Base-by-base conservation (phyloP, 2,797 vertebrate species). In the Botia kubotai region DNA sequence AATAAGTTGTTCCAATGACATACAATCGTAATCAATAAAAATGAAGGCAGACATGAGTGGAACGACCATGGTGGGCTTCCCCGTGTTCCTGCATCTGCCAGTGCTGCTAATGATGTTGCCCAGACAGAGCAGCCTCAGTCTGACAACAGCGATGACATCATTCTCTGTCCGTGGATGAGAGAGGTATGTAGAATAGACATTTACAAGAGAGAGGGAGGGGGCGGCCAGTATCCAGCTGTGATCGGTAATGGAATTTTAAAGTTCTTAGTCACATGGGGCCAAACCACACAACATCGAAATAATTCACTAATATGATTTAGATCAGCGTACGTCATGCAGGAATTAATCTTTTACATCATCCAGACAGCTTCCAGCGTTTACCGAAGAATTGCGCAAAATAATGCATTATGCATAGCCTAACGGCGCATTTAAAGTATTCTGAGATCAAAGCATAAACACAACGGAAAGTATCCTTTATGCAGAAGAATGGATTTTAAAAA, bases 371-470 rank as follows among this genome's bases (percentile, higher is more conserved):
- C 80, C 80, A 73, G 65, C 86, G 82, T 87, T 87, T 84, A 80
- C 62, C 14, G 69, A 81, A 71, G 58, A 5, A 48, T 65, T 84
- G 68, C n/a, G 39, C 50, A 87, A 81, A 83, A 69, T 23, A 78
- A 83, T 8, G 39, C 72, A 85, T 81, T 86, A 84, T 70, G 65
- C 83, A 86, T 83, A 7, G 57, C 57, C 26, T 63, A 85, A 82
- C 85, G 87, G 82, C 53, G n/a, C 46, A 83, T 83, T 70, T 83
- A 82, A 68, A 82, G 75, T 69, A 76, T 87, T 83, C 85, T 74
- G 73, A 79, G 80, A 86, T 86, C 80, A 83, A 83, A 82, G 76
- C 77, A 77, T 83, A 88, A 90, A 89, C 86, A 89, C 86, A 19
- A 87, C 89, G 85, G 84, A 85, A 87, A 89, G 85, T 85, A 10